A percentile compares a stretch with the other conserved stretches of the same genome.
Evolutionary conservation across 2,113 vertebrate genomes (phyloP).

Genomic region (Rallus limicola): DNA sequence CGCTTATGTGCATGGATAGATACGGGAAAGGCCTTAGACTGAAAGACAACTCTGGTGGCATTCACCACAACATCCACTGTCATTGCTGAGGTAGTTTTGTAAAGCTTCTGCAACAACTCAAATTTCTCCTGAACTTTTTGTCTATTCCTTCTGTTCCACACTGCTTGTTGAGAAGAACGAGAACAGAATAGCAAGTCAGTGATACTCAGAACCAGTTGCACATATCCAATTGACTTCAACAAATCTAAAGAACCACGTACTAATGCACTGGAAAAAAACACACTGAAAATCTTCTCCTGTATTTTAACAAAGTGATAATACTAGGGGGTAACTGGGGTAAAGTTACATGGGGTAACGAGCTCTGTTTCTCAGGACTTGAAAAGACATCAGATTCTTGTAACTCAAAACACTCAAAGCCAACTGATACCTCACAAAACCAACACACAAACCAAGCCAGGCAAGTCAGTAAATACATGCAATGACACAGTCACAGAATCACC

Average conservation of each 20-base stretch:
- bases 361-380: background rate
- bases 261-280: background rate
- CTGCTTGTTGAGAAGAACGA: background rate
- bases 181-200: background rate
- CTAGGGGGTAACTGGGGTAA: background rate
- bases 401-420: background rate
- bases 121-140: background rate
- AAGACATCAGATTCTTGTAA: background rate
- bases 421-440: background rate
- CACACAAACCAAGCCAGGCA: background rate
- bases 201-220: background rate
- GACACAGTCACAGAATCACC: background rate
- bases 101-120: background rate
- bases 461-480: background rate
- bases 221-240: background rate
- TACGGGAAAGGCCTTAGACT: background rate
- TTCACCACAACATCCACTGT: background rate
- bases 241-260: background rate
- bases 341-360: background rate
- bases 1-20: background rate
- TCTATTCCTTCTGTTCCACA: background rate
- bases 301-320: background rate
- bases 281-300: background rate
- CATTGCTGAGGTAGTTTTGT: background rate
- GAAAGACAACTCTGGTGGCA: background rate